Evolutionary conservation across 2,113 vertebrate genomes (phyloP).

Genomic region (Salvator merianae): DNA sequence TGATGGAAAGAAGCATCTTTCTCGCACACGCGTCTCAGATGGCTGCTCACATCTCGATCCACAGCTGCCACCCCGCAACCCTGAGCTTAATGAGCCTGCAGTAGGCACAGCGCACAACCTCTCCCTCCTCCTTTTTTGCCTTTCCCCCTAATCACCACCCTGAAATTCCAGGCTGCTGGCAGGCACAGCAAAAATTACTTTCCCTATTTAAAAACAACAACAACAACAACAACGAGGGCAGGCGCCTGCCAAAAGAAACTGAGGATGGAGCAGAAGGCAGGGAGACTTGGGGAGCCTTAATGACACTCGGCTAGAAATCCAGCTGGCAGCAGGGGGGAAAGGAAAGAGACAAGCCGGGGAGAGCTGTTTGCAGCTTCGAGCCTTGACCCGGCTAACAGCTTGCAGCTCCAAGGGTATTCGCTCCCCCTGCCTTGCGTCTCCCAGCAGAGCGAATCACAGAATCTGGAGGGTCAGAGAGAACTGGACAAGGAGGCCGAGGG

Average conservation of each 20-base stretch:
- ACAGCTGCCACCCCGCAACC: constrained; percentile 14
- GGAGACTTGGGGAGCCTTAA: constrained; percentile 11
- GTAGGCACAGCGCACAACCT: background rate
- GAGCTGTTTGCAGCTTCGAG: background rate
- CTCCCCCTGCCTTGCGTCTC: too few relatives aligned
- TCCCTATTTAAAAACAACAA: constrained; percentile 5
- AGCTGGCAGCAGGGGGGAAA: background rate
- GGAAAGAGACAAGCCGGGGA: background rate
- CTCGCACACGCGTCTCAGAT: constrained; percentile 4
- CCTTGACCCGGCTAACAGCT: background rate
- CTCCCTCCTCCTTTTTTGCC: background rate
- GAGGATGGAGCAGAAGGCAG: constrained; percentile 14
- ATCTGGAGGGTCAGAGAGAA: background rate
- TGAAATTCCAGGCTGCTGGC: background rate
- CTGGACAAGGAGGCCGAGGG: too few relatives aligned
- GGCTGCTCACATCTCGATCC: constrained; percentile 23
- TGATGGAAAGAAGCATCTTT: background rate
- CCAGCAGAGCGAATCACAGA: background rate
- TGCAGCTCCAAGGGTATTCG: background rate
- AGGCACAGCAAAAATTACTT: constrained; percentile 31
- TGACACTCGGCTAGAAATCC: constrained; percentile 20
- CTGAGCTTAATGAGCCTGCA: background rate
- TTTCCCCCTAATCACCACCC: background rate
- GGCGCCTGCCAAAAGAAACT: constrained; percentile 11
- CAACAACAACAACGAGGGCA: background rate